phyloP scores from a whole-genome alignment of 2,113 vertebrate genomes.

The Stigmatopora nigra region DNA sequence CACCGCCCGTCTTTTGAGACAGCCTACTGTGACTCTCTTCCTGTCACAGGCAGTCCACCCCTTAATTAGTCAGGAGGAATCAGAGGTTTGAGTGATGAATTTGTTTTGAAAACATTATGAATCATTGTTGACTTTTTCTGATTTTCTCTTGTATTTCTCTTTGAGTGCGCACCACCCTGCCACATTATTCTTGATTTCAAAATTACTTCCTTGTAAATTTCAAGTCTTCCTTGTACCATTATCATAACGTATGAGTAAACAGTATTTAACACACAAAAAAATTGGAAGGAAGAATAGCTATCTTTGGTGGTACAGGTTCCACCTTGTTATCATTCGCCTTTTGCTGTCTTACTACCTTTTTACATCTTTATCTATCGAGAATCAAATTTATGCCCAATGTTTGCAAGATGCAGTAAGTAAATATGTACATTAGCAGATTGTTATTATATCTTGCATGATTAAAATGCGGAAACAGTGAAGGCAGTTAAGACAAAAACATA shows the following conservation, averaged over 20 bases:
- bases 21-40: conserved; percentile 48
- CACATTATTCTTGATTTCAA: not conserved
- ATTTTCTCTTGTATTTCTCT: not conserved
- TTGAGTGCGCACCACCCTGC: not conserved
- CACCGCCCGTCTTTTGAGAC: conserved; percentile 50
- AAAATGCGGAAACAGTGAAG: conserved; percentile 39
- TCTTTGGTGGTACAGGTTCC: conserved; percentile 10
- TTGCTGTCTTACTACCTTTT: conserved; percentile 66
- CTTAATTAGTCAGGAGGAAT: conserved; percentile 1
- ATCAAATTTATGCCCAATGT: conserved; percentile 68
- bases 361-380: conserved; percentile 69
- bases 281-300: not conserved
- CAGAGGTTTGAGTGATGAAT: conserved; percentile 16
- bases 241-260: conserved; percentile 11
- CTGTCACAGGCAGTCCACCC: conserved; percentile 2
- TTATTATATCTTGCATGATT: conserved; percentile 68
- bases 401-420: conserved; percentile 65
- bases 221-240: conserved; percentile 15
- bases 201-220: conserved; percentile 20
- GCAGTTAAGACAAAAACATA: conserved; percentile 27
- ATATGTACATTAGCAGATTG: conserved; percentile 60
- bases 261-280: conserved; percentile 10
- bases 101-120: not conserved
- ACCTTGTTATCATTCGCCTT: conserved; percentile 13
- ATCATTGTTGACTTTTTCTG: not conserved